A percentile compares a stretch with the other conserved stretches of the same genome.
These are phyloP conservation scores for Aphidius gifuensis DNA, from an alignment of 1,140 invertebrate species.

Conservation along the genomic window DNA sequence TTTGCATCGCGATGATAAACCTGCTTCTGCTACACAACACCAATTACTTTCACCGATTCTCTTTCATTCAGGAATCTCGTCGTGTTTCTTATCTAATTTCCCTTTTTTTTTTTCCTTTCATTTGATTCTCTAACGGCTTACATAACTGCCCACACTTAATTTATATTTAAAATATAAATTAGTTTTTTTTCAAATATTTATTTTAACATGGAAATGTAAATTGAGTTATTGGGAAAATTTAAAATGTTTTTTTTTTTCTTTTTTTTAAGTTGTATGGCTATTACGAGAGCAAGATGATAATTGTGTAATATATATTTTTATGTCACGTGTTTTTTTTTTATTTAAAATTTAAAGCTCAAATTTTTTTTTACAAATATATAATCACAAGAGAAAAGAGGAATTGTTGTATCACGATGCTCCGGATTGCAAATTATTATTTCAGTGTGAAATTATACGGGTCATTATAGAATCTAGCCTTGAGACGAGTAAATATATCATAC, in stretches of 20 bases:
- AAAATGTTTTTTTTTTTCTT: too few species aligned
- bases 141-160: too few species aligned
- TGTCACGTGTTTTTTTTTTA: constrained; percentile 7
- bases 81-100: constrained; percentile 6
- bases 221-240: too few species aligned
- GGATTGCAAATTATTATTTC: constrained; percentile 30
- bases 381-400: constrained; percentile 1
- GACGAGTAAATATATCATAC: too few species aligned
- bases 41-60: constrained; percentile 25
- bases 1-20: constrained; percentile 30
- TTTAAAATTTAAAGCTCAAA: background rate
- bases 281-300: constrained; percentile 11
- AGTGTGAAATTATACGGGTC: constrained; percentile 30
- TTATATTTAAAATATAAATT: too few species aligned
- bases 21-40: constrained; percentile 9
- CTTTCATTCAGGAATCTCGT: constrained; percentile 17
- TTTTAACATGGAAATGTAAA: too few species aligned
- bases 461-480: constrained; percentile 22
- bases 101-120: background rate
- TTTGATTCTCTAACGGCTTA: too few species aligned
- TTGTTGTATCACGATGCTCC: constrained; percentile 8
- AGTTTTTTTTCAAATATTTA: too few species aligned
- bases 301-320: constrained; percentile 7
- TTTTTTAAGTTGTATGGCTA: background rate
- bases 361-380: too few species aligned